phyloP scores from a whole-genome alignment of 2,113 vertebrate genomes.

The Nestor notabilis region DNA sequence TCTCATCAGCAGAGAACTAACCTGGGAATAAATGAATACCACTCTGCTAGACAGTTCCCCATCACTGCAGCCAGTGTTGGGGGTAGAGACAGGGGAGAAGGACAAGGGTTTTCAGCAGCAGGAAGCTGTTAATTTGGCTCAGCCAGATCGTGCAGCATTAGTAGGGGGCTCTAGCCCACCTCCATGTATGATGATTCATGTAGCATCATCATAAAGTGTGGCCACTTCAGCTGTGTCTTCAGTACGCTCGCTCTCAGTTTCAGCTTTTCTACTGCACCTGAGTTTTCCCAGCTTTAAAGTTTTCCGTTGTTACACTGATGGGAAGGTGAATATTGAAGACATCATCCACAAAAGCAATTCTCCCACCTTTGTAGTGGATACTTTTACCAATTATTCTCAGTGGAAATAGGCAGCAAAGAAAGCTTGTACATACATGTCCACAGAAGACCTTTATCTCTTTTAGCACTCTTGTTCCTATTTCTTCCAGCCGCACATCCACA shows the following conservation, averaged over 20 bases:
- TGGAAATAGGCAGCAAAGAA: background rate
- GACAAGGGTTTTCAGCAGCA: background rate
- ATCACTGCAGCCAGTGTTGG: background rate
- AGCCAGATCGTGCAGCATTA: background rate
- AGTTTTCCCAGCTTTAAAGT: background rate
- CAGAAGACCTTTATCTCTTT: slow-evolving; percentile 64
- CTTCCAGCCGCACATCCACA: slow-evolving; percentile 75
- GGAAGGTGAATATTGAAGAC: background rate
- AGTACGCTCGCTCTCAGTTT: background rate
- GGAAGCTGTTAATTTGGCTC: background rate
- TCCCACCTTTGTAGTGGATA: background rate
- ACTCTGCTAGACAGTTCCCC: background rate
- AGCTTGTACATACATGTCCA: slow-evolving; percentile 62
- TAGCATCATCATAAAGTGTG: background rate
- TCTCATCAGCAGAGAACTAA: background rate
- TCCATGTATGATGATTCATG: background rate
- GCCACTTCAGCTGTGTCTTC: background rate
- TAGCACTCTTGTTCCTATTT: slow-evolving; percentile 58
- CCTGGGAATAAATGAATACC: background rate
- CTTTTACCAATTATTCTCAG: background rate
- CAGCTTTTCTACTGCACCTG: background rate
- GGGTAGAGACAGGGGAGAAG: background rate
- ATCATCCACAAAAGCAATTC: background rate
- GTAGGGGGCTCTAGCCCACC: background rate
- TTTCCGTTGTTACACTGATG: background rate